Base-by-base conservation (phyloP, 2,797 vertebrate genomes). In the Paramormyrops hopkinsi region DNA sequence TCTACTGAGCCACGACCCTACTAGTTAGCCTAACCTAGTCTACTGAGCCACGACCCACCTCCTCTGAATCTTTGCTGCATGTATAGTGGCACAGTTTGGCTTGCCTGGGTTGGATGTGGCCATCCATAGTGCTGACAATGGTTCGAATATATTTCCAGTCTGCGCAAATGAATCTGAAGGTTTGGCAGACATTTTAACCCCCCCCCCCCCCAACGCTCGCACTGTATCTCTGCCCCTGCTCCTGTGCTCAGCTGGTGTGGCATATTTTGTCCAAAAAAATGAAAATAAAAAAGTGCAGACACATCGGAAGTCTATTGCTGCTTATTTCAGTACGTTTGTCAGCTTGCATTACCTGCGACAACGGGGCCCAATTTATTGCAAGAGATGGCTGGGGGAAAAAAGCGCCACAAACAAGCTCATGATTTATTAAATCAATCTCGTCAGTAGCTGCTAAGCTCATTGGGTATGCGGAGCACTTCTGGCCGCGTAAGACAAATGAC, bases 371-470 rank as follows among this genome's bases (percentile, higher is more conserved):
- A 91, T 92, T 91, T 93, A 92, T 92, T 91, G 91, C 90, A 90
- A 90, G 86, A 90, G 90, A 92, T 91, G 90, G 94, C 94, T 92
- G 90, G 53, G 0, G 0, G 37, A 19, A 76, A 51, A 95, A 95
- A 95, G 94, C 95, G 94, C 93, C 95, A 94, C 94, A 96, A 96
- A 96, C 95, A 95, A 95, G 95, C 93, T 92, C 92, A 91, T 96
- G 96, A 97, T 97, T 96, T 96, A 96, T 97, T 95, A 95, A 96
- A 96, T 95, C 94, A 94, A 95, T 94, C 95, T 94, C 93, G 94
- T 91, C 92, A 93, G 93, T 95, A 94, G 94, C 95, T 95, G 94
- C 93, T 90, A 2, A 92, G 90, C 95, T 96, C 94, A 94, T 96
- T 95, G 93, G 91, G 95, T 94, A 96, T 95, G 95, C 95, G 88